Percentiles rank a stretch among this genome's conserved stretches.
Evolutionary conservation across 2,888 invertebrate species (phyloP).

Genomic region (Apamea epomidion): DNA sequence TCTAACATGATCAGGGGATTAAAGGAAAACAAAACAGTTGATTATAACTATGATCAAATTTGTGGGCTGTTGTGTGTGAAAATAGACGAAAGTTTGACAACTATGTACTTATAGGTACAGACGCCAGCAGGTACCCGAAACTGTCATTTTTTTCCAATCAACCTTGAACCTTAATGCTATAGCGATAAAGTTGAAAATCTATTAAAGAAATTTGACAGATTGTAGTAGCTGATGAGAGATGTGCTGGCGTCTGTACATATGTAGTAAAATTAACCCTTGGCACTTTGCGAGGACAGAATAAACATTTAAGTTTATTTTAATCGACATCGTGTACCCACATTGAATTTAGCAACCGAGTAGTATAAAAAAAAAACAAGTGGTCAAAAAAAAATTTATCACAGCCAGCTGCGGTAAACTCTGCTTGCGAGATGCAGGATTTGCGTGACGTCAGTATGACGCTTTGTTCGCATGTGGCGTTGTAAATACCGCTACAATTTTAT

Average conservation of each 20-base stretch:
- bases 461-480: too few relatives aligned
- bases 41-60: slow-evolving; percentile 22
- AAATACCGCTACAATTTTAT: background rate
- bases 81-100: slow-evolving; percentile 38
- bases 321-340: background rate
- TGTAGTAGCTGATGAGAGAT: too few relatives aligned
- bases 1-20: slow-evolving; percentile 15
- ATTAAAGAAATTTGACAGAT: too few relatives aligned
- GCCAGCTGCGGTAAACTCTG: too few relatives aligned
- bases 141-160: too few relatives aligned
- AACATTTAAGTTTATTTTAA: background rate
- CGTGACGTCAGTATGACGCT: too few relatives aligned
- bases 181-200: too few relatives aligned
- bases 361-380: background rate
- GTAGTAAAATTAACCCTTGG: background rate
- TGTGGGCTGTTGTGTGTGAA: slow-evolving; percentile 14
- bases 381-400: too few relatives aligned
- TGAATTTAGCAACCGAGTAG: background rate
- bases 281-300: background rate
- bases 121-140: too few relatives aligned
- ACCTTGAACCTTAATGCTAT: too few relatives aligned
- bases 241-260: too few relatives aligned
- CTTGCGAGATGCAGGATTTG: too few relatives aligned
- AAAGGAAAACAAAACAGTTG: slow-evolving; percentile 45
- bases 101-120: background rate